Conservation (phyloP, 2,888 invertebrate species). For the Agrotis clavis region DNA sequence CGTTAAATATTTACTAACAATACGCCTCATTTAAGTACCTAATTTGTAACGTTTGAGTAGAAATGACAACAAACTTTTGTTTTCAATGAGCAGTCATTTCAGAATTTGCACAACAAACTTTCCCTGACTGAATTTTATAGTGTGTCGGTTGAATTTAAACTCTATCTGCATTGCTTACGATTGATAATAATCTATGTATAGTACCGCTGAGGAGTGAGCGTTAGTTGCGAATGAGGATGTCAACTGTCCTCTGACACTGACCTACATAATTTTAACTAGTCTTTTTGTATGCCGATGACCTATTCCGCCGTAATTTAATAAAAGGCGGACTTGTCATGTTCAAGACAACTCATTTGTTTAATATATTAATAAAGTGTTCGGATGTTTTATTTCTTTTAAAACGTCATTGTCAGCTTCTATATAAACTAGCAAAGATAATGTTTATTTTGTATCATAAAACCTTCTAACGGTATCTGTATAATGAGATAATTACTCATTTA, state of each 20-base stretch:
- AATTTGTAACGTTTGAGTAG: slow-evolving; percentile 46
- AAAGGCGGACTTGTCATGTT: slow-evolving; percentile 1
- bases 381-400: slow-evolving; percentile 6
- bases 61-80: slow-evolving; percentile 63
- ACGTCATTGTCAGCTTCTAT: slow-evolving; percentile 17
- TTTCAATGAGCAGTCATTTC: slow-evolving; percentile 65
- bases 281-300: slow-evolving; percentile 69
- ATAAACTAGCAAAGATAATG: slow-evolving; percentile 21
- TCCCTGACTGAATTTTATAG: slow-evolving; percentile 57
- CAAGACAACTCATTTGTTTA: slow-evolving; percentile 6
- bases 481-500: slow-evolving; percentile 50
- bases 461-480: slow-evolving; percentile 36
- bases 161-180: slow-evolving; percentile 76
- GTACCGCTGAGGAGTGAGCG: slow-evolving; percentile 65
- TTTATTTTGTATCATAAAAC: slow-evolving; percentile 45
- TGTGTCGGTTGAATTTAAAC: slow-evolving; percentile 70
- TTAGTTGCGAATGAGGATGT: slow-evolving; percentile 74
- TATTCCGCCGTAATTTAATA: slow-evolving; percentile 57
- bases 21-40: slow-evolving; percentile 18
- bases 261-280: slow-evolving; percentile 83
- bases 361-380: slow-evolving; percentile 14
- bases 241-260: slow-evolving; percentile 86
- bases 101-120: slow-evolving; percentile 63
- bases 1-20: slow-evolving; percentile 18
- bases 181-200: slow-evolving; percentile 77